phyloP scores from a whole-genome alignment of 2,888 invertebrate species.

The Hartigia nigra region DNA sequence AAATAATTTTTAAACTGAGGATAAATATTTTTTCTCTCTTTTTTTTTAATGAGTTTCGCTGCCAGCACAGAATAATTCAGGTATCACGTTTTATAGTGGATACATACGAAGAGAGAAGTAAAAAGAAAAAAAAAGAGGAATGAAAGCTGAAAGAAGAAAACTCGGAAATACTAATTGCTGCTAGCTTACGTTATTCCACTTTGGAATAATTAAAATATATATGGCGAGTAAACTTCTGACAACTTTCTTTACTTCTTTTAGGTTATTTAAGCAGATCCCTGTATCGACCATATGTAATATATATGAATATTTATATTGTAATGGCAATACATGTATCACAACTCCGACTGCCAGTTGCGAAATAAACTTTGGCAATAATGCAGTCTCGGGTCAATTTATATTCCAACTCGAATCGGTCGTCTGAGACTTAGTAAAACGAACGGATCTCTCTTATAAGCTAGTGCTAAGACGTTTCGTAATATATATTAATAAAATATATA shows the following conservation, averaged over 20 bases:
- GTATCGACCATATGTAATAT: not conserved
- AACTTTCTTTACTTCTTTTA: slow-evolving; percentile 14
- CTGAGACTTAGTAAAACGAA: not conserved
- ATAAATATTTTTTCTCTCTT: not conserved
- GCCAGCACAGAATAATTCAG: not conserved
- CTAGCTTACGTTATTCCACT: not conserved
- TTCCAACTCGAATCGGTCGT: not conserved
- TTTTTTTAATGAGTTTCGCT: not conserved
- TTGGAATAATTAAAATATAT: slow-evolving; percentile 29
- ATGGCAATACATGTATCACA: not conserved
- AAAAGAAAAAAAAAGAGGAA: not conserved
- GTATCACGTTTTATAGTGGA: not conserved
- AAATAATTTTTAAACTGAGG: not conserved
- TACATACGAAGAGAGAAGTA: not conserved
- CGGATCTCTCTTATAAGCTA: not conserved
- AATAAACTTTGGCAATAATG: not conserved
- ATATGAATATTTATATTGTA: not conserved
- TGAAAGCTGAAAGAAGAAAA: not conserved
- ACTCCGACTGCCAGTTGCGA: not conserved
- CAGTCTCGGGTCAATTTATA: not conserved
- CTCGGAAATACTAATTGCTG: not conserved
- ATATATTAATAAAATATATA: not conserved
- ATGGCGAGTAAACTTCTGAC: slow-evolving; percentile 26
- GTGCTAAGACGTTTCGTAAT: not conserved
- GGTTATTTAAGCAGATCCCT: not conserved